phyloP scores from a whole-genome alignment of 1,140 invertebrate species.

The Saccostrea cuccullata region DNA sequence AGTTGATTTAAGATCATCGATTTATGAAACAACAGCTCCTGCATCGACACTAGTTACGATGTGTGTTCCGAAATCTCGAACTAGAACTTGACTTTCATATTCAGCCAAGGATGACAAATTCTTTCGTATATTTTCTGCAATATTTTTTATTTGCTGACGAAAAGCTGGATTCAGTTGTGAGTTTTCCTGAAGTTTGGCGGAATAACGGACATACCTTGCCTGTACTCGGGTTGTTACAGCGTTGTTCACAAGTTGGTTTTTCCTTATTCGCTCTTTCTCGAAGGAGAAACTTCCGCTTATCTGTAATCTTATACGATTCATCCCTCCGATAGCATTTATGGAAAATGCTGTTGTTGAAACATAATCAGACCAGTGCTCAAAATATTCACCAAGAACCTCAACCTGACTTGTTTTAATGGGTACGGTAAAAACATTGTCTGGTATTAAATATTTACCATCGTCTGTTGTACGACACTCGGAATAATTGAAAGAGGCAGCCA shows the following conservation, averaged over 20 bases:
- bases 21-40: conserved; percentile 60
- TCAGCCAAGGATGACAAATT: conserved; percentile 62
- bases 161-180: conserved; percentile 59
- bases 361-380: conserved; percentile 68
- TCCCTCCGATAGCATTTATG: conserved; percentile 64
- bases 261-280: conserved; percentile 60
- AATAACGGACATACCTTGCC: conserved; percentile 66
- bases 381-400: conserved; percentile 64
- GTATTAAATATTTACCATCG: conserved; percentile 66
- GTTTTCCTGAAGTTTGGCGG: conserved; percentile 64
- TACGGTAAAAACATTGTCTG: conserved; percentile 59
- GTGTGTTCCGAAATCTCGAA: conserved; percentile 73
- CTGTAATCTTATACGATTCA: conserved; percentile 47
- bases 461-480: conserved; percentile 62
- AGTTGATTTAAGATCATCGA: conserved; percentile 48
- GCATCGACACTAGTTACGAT: conserved; percentile 62
- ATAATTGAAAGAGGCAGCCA: conserved; percentile 57
- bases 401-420: conserved; percentile 65
- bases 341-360: conserved; percentile 64
- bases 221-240: conserved; percentile 66
- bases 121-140: conserved; percentile 57
- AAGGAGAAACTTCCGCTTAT: conserved; percentile 70
- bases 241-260: conserved; percentile 64
- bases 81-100: conserved; percentile 66
- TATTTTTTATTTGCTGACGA: conserved; percentile 58